Evolutionary conservation across 1,140 invertebrate species (phyloP), one percentile per base, ranked within the genome.

Genomic region (Notospermus geniculatus): DNA sequence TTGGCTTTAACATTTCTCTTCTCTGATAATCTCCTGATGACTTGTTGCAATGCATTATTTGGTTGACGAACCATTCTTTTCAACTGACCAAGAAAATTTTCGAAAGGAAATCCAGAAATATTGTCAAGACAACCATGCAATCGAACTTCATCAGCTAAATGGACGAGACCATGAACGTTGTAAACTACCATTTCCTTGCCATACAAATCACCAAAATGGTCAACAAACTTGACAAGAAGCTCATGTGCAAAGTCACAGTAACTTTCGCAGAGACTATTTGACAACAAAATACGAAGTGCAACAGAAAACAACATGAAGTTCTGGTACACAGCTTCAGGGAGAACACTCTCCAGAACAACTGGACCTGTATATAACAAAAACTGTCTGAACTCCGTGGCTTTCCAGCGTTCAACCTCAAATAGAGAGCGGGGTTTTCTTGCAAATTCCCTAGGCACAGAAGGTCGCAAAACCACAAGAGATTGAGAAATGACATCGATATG

Each of bases 311-410:
- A 52, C 41, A 75, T 50, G 68, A 83, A 83, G 63, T 81, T 63
- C 25, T 76, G 59, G 70, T 75, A 80, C 25, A 74, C 19, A 30
- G 67, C 68, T 23, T 71, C 36, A 50, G 62, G 39, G 36, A 78
- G 22, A 41, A 65, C 65, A 55, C 69, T 60, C 59, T 73, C 71
- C 43, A 80, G 60, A 30, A 75, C 68, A 29, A 77, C 63, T 45
- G 73, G 70, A 36, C 79, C 79, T 28, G 74, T 69, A 67, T 82
- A 82, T 11, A 81, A 59, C 30, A 83, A 61, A 73, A 83, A 80
- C 52, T 71, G 70, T 13, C 80, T 63, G 69, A 79, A 80, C 68
- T 83, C 79, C 5, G 77, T 82, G 19, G 80, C 77, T 71, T 83
- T 83, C 73, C 73, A 82, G 32, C 70, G 61, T 9, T 70, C 65